Evolutionary conservation across 2,113 vertebrate genomes (phyloP), one percentile per base, ranked within the genome.

Genomic region (Quiscalus mexicanus): DNA sequence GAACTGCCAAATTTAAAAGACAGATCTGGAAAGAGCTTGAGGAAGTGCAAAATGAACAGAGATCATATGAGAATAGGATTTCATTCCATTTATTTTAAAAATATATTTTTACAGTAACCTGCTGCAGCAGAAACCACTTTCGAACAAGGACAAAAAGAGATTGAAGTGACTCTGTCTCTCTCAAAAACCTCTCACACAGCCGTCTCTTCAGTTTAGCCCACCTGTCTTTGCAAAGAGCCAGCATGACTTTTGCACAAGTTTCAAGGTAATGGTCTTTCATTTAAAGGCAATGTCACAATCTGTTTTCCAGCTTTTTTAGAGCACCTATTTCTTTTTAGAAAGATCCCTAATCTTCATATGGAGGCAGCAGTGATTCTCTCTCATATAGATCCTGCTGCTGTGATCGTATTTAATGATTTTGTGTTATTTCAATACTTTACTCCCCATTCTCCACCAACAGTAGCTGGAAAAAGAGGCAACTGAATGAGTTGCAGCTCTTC

Each of bases 21-120:
- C 90, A 92, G 84, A 95, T 99, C 58, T 98, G 98, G 96, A 95
- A 95, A 52, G 98, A 98, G 93, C 90, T 98, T 89, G 98, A 98
- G 93, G 97, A 98, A 98, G 98, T 98, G 79, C 98, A 98, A 90
- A 97, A 84, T 58, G 98, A 99, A 64, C 98, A 98, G 81, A 98
- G 98, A 96, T 97, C 98, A 98, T 98, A 98, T 99, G 91, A 97
- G 97, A 55, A 59, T 39, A 12, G 14, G 37, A 22, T 70, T 58
- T 58, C 5, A 52, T 7, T 18, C 0, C 1, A 42, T 21, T 55
- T 41, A 7, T 70, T 93, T 88, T 15, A 4, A 33, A 37, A 71
- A 30, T 2, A 17, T 5, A 35, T 50, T 59, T 79, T 30, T 41
- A 63, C 23, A 52, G 35, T 77, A 63, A 63, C 30, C n/a, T 56